Evolutionary conservation across 2,888 invertebrate species (phyloP).

Genomic region (Portevinia maculata): DNA sequence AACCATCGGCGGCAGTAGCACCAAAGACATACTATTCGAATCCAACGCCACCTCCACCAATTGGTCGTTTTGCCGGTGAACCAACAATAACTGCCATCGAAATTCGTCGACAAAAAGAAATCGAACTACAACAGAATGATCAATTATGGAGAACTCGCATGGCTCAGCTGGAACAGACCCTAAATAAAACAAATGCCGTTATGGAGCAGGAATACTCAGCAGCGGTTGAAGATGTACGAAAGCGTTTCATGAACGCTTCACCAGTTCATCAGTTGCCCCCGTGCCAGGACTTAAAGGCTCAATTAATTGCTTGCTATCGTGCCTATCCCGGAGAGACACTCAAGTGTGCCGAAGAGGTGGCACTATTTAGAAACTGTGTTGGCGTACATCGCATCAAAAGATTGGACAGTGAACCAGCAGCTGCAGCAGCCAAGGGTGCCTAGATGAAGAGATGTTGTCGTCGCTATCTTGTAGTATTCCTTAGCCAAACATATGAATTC

Average conservation of each 20-base stretch:
- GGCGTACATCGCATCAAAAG: conserved; percentile 84
- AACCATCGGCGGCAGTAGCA: conserved; percentile 34
- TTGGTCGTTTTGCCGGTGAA: conserved; percentile 38
- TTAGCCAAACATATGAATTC: not conserved
- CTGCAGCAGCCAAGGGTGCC: conserved; percentile 45
- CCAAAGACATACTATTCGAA: conserved; percentile 61
- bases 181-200: conserved; percentile 84
- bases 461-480: conserved; percentile 14
- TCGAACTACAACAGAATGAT: conserved; percentile 85
- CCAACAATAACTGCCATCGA: conserved; percentile 81
- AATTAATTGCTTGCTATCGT: conserved; percentile 86
- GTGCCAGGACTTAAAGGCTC: conserved; percentile 84
- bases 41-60: conserved; percentile 64
- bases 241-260: conserved; percentile 81
- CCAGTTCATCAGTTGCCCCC: conserved; percentile 83
- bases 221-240: conserved; percentile 83
- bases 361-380: conserved; percentile 86
- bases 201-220: conserved; percentile 85
- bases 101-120: conserved; percentile 84
- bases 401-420: conserved; percentile 76
- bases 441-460: not conserved
- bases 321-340: conserved; percentile 85
- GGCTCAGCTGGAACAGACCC: conserved; percentile 84
- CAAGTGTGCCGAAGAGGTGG: conserved; percentile 85
- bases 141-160: conserved; percentile 85